Conservation (phyloP, 2,113 vertebrate genomes). For the Rafetus swinhoei region DNA sequence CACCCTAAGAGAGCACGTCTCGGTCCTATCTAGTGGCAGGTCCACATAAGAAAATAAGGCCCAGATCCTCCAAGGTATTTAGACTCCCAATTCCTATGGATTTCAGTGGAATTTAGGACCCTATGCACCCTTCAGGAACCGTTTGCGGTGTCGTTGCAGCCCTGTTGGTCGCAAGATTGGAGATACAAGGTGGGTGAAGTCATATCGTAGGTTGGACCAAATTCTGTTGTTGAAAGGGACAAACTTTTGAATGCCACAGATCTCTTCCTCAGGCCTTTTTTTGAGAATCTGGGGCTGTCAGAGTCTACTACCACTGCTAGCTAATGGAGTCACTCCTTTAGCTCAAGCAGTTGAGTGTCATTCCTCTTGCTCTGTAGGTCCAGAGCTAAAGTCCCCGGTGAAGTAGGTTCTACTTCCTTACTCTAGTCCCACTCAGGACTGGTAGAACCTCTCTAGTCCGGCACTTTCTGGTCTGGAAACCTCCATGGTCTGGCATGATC, state of each 20-base stretch:
- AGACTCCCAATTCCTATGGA: neutral
- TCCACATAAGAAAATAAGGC: neutral
- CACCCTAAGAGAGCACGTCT: too few species aligned
- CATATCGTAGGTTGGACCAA: neutral
- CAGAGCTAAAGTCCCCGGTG: neutral
- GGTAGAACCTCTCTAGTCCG: too few species aligned
- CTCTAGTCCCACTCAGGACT: accelerated
- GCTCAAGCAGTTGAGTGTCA: neutral
- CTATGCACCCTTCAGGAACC: neutral
- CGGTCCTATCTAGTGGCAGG: too few species aligned
- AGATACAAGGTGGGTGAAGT: neutral
- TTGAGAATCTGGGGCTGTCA: neutral
- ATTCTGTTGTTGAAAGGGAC: neutral
- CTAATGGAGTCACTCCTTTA: neutral
- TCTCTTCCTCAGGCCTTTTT: neutral
- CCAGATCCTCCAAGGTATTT: neutral
- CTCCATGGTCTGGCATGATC: too few species aligned
- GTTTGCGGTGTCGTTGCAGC: neutral
- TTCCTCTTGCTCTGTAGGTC: neutral
- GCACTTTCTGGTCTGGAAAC: too few species aligned
- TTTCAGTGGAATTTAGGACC: neutral
- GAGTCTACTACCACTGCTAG: neutral
- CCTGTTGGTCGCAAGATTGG: too few species aligned
- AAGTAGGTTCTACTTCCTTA: neutral
- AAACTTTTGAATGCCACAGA: neutral